These are phyloP conservation scores for Malacoraja senta DNA, from an alignment of 2,797 vertebrate species.

Conservation along the genomic window DNA sequence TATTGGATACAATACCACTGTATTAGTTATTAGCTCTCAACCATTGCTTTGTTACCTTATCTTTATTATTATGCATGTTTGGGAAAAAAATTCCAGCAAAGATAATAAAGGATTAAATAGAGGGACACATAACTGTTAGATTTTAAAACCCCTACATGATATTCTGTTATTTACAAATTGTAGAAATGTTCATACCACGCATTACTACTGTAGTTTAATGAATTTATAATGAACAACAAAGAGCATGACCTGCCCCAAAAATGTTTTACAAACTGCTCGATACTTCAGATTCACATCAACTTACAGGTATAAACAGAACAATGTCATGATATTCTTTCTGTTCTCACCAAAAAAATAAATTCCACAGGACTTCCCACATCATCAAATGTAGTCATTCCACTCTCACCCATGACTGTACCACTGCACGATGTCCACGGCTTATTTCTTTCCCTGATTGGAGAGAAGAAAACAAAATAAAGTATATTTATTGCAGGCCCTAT, in stretches of 20 bases:
- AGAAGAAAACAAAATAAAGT: not conserved
- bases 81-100: not conserved
- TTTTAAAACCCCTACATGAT: not conserved
- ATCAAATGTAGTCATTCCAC: conserved; percentile 72
- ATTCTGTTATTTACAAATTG: not conserved
- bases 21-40: not conserved
- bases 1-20: not conserved
- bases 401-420: conserved; percentile 79
- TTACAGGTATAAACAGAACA: not conserved
- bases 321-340: not conserved
- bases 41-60: not conserved
- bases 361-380: conserved; percentile 81
- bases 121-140: not conserved
- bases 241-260: not conserved
- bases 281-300: not conserved
- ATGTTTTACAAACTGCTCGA: not conserved
- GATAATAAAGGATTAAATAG: not conserved
- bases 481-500: not conserved
- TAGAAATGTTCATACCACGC: not conserved
- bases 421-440: conserved; percentile 66
- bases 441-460: conserved; percentile 50
- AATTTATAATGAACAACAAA: not conserved
- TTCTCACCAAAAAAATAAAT: conserved; percentile 73
- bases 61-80: not conserved
- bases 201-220: not conserved